A percentile compares a stretch with the other conserved stretches of the same genome.
Evolutionary conservation across 1,140 invertebrate species (phyloP).

Genomic region (Pygmarrhopalites habei): DNA sequence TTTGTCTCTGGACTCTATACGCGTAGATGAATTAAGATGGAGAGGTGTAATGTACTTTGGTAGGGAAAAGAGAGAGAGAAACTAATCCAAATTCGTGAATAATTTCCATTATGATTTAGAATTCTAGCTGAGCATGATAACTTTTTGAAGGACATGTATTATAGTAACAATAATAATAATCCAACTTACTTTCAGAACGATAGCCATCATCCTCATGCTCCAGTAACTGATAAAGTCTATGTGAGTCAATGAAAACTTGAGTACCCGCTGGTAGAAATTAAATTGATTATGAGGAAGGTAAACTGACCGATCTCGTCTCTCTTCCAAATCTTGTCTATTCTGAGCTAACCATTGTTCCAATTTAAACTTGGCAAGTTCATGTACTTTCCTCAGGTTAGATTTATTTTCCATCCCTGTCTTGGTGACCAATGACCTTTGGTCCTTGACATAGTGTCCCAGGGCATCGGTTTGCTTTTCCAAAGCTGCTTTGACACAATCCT

Average conservation of each 20-base stretch:
- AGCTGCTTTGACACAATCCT: background rate
- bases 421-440: conserved; percentile 15
- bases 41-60: no score
- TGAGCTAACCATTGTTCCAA: conserved; percentile 6
- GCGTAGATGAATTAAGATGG: no score
- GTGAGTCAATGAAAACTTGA: background rate
- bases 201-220: conserved; percentile 25
- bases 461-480: background rate
- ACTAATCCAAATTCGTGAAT: no score
- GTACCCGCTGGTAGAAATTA: background rate
- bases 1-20: no score
- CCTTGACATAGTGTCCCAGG: conserved; percentile 19
- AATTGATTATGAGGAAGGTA: no score
- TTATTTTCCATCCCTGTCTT: conserved; percentile 22
- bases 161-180: no score
- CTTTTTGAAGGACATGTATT: no score
- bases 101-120: no score
- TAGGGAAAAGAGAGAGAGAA: no score
- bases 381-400: conserved; percentile 14
- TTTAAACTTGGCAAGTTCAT: conserved; percentile 20
- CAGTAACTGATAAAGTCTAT: conserved; percentile 22
- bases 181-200: no score
- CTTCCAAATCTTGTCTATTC: conserved; percentile 22
- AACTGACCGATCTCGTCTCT: conserved; percentile 23
- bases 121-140: no score